Evolutionary conservation across 2,113 vertebrate genomes (phyloP).

Genomic region (Sceloporus undulatus): DNA sequence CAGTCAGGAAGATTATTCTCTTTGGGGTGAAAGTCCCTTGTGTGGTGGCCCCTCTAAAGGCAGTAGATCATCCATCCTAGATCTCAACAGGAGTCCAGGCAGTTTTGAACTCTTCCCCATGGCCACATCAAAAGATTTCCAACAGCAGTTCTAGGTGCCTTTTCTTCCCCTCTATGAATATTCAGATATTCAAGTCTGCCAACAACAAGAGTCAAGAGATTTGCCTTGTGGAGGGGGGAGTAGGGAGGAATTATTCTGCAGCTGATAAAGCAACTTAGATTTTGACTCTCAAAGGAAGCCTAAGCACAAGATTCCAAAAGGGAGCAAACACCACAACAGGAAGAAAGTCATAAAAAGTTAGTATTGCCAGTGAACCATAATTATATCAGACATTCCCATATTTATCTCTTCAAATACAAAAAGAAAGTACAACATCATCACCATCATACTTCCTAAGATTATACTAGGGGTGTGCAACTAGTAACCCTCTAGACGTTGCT

Average conservation of each 20-base stretch:
- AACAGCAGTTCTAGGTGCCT: constrained; percentile 1
- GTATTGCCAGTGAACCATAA: too few species aligned
- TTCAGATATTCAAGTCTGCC: constrained; percentile 14
- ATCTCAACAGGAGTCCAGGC: background rate
- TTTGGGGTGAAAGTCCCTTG: background rate
- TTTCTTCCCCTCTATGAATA: constrained; percentile 10
- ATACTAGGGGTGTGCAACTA: background rate
- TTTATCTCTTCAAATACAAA: background rate
- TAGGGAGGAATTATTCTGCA: background rate
- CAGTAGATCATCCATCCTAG: background rate
- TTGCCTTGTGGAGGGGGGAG: background rate
- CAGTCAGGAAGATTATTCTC: background rate
- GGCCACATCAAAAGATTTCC: constrained; percentile 21
- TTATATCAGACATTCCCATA: background rate
- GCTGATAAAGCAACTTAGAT: background rate
- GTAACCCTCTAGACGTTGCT: too few species aligned
- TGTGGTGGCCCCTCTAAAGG: background rate
- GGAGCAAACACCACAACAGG: background rate
- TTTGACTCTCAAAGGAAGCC: background rate
- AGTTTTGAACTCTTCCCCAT: constrained; percentile 14
- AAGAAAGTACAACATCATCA: too few species aligned
- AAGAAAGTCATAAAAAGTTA: too few species aligned
- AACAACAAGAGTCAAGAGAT: constrained; percentile 23
- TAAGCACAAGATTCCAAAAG: background rate
- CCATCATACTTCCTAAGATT: too few species aligned